Evolutionary conservation across 2,113 vertebrate species (phyloP), one percentile per base, ranked within the genome.

Genomic region (Odontophorus gujanensis): DNA sequence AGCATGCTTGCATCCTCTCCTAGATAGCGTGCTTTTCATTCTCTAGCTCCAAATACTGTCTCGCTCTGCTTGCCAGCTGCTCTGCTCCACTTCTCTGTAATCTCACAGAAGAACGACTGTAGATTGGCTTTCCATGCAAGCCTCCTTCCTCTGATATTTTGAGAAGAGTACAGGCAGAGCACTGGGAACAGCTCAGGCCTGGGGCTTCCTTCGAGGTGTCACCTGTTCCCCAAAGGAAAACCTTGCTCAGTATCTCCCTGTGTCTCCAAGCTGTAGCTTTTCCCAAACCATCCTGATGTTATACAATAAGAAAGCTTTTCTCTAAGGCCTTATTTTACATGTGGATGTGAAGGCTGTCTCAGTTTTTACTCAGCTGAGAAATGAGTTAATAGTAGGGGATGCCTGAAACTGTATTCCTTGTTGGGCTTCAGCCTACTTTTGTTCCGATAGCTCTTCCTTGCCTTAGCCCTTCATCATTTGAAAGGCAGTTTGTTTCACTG

Each of bases 271-370:
- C 13, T 65, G 22, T 72, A 55, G 48, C 12, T 62, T 89, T 88
- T 62, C 28, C n/a, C n/a, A 82, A 22, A 48, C 10, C 1, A 28
- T 7, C 17, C 68, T 2, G 4, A 5, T 2, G 2, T 17, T 58
- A 32, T 24, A 74, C 53, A 67, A 63, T 11, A 7, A 34, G 32
- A 47, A 47, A 6, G 1, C 6, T 79, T 75, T 81, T 22, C 42
- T 15, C 14, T 22, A 11, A 53, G 61, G 24, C n/a, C 4, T 38
- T 65, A 11, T 2, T 92, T 81, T 73, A 32, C 6, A 0, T 68
- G 11, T 45, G 5, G 5, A 24, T 40, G 5, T 45, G 24, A 87
- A 66, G n/a, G 30, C 43, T 43, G 7, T 5, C 20, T 76, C 26
- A 13, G 2, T 61, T 72, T 61, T 59, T 34, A 61, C 28, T 45